Evolutionary conservation across 2,797 vertebrate genomes (phyloP), one percentile per base, ranked within the genome.

Genomic region (Phylloscopus collybita): DNA sequence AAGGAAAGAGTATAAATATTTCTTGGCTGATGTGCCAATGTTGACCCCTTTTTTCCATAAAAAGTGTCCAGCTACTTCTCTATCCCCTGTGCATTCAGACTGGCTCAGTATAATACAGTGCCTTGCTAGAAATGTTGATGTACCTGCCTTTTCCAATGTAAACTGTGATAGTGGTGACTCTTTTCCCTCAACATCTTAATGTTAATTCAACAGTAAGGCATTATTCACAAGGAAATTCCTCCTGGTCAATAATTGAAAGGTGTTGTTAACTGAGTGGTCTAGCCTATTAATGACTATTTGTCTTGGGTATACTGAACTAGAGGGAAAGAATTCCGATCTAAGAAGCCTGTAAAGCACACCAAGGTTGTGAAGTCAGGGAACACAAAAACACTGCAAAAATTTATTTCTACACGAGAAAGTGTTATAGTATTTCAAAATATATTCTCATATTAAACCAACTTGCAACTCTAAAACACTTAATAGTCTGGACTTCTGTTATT

Each of bases 11-110:
- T 47, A n/a, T 44, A 74, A 94, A 66, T 95, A 91, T 85, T 92
- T 95, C 65, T 85, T 83, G 70, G 80, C 92, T 96, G 56, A 65
- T 92, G 61, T 80, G 75, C 32, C 67, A 8, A 44, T 50, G 71
- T 81, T 91, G 65, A 96, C n/a, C 89, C 44, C 59, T 72, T 81
- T 85, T 96, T 97, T 85, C 87, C 67, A 78, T 47, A 61, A 90
- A 96, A 89, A 57, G 57, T 90, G 59, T 84, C 83, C 62, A 95
- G 73, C 81, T 92, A 88, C 62, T 87, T 85, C 88, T 90, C 64
- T 81, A 59, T 91, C 71, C 73, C 75, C 65, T 94, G 40, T 86
- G 61, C 90, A 83, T 97, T 96, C 70, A 92, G 53, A 49, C 83
- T 21, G 17, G 57, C 50, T 86, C 89, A 60, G 51, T 73, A 88